Evolutionary conservation across 2,888 invertebrate genomes (phyloP).

Genomic region (Nemapogon koenigi): DNA sequence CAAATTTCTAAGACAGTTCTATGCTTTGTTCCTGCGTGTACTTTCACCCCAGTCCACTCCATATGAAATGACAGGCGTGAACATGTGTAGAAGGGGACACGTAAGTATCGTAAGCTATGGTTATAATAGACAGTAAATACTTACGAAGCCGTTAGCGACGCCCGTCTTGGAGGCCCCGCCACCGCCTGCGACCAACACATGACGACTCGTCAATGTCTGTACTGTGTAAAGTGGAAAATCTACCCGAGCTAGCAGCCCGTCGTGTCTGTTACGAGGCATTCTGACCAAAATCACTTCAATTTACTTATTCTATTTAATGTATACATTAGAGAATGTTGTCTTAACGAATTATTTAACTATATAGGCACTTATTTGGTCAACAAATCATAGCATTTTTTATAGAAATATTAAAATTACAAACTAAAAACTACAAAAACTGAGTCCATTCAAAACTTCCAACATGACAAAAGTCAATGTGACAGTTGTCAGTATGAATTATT

Average conservation of each 20-base stretch:
- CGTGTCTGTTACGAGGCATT: conserved; percentile 61
- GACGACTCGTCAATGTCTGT: conserved; percentile 88
- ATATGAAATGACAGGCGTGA: background rate
- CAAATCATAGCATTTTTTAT: background rate
- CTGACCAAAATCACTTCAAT: conserved; percentile 37
- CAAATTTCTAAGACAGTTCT: too few species aligned
- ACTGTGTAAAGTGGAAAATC: conserved; percentile 94
- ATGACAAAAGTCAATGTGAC: conserved; percentile 60
- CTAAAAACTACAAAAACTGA: conserved; percentile 48
- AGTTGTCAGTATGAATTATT: too few species aligned
- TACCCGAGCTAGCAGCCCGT: conserved; percentile 82
- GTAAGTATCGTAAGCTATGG: background rate
- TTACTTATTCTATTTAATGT: conserved; percentile 20
- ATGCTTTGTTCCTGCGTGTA: too few species aligned
- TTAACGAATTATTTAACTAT: conserved; percentile 26
- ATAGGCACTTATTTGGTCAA: conserved; percentile 29
- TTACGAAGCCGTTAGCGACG: conserved; percentile 95
- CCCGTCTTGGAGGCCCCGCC: conserved; percentile 98
- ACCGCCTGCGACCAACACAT: conserved; percentile 95
- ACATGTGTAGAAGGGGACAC: too few species aligned
- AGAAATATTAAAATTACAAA: too few species aligned
- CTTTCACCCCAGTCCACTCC: too few species aligned
- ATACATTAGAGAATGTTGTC: conserved; percentile 27
- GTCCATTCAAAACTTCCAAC: conserved; percentile 49
- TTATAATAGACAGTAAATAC: conserved; percentile 36